phyloP scores from a whole-genome alignment of 2,113 vertebrate species.

The Cochlearius cochlearius region DNA sequence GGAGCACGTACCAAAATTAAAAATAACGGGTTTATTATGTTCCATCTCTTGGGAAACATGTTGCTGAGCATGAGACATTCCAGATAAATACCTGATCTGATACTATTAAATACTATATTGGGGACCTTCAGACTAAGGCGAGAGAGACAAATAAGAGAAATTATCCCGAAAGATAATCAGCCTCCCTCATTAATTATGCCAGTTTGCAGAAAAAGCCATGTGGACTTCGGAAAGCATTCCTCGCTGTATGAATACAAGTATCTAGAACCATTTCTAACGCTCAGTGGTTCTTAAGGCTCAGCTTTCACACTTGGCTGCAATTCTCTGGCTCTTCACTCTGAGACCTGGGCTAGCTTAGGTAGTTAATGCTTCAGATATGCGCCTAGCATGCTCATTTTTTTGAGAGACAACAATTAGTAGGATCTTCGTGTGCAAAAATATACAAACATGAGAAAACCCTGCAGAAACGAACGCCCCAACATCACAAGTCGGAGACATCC shows the following conservation, averaged over 20 bases:
- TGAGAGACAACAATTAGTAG: background rate
- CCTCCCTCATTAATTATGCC: background rate
- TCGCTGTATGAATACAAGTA: background rate
- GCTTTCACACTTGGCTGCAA: background rate
- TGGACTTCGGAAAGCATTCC: background rate
- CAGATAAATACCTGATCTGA: background rate
- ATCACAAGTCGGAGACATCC: background rate
- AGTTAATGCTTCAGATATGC: background rate
- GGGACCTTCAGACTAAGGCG: background rate
- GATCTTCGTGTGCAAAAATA: background rate
- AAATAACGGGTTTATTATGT: background rate
- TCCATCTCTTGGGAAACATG: background rate
- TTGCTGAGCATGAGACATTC: background rate
- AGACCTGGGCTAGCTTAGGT: background rate
- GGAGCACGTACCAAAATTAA: background rate
- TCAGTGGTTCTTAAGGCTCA: background rate
- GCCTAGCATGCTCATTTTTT: background rate
- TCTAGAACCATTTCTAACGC: background rate
- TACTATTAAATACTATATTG: background rate
- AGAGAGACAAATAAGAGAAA: background rate
- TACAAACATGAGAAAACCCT: background rate
- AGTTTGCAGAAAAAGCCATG: background rate
- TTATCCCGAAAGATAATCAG: background rate
- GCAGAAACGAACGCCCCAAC: background rate
- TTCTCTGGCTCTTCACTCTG: background rate